phyloP scores from a whole-genome alignment of 2,888 invertebrate genomes.

The Ctena decussata region DNA sequence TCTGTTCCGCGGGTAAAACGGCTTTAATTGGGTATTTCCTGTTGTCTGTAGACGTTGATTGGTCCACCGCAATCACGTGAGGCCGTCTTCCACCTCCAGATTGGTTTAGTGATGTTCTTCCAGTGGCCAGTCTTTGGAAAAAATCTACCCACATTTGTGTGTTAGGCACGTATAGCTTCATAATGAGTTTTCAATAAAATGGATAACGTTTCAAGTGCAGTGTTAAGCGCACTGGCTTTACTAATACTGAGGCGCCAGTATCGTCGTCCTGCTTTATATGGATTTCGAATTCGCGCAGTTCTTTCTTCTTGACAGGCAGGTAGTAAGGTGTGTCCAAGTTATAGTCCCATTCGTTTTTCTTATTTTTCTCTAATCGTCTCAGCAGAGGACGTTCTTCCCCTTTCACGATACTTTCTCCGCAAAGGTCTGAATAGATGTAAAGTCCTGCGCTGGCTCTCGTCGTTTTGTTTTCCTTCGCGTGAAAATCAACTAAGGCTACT shows the following conservation, averaged over 20 bases:
- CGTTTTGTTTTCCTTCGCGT: constrained; percentile 5
- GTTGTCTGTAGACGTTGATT: constrained; percentile 3
- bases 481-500: constrained; percentile 45
- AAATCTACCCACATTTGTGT: constrained; percentile 57
- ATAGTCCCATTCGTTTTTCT: constrained; percentile 37
- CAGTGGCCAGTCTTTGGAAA: constrained; percentile 39
- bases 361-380: constrained; percentile 36
- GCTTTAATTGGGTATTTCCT: constrained; percentile 35
- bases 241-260: constrained; percentile 21
- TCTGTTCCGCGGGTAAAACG: constrained; percentile 53
- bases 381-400: constrained; percentile 46
- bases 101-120: constrained; percentile 32
- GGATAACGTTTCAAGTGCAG: constrained; percentile 45
- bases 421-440: constrained; percentile 42
- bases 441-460: constrained; percentile 7
- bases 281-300: constrained; percentile 46
- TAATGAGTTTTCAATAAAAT: constrained; percentile 4
- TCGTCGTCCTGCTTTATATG: constrained; percentile 47
- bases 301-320: too few species aligned
- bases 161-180: constrained; percentile 65
- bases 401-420: constrained; percentile 51
- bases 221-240: constrained; percentile 42
- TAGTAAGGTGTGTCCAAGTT: too few species aligned
- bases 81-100: constrained; percentile 34
- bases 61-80: constrained; percentile 24